A percentile compares a stretch with the other conserved stretches of the same genome.
These are phyloP conservation scores for Melanotaenia maccullochi DNA, from an alignment of 2,797 vertebrate species.

Conservation along the genomic window DNA sequence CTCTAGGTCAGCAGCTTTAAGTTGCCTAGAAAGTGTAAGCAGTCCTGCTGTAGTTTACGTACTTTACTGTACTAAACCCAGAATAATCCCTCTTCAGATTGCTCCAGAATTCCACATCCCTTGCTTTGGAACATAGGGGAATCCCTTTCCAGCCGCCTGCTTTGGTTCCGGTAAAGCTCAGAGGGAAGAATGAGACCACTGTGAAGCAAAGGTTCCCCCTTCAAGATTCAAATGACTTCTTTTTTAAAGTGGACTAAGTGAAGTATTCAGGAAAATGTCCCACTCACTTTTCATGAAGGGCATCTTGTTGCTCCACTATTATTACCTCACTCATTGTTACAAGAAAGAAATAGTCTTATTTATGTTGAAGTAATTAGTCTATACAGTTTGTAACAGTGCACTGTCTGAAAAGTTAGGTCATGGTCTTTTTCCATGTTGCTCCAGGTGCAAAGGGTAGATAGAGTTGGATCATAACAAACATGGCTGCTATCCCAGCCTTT, in stretches of 20 bases:
- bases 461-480: constrained; percentile 73
- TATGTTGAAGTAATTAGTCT: constrained; percentile 19
- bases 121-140: constrained; percentile 62
- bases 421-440: constrained; percentile 61
- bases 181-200: constrained; percentile 61
- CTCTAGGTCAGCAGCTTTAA: not conserved
- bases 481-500: constrained; percentile 76
- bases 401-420: constrained; percentile 27
- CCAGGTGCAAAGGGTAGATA: constrained; percentile 78
- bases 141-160: constrained; percentile 73
- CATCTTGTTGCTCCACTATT: not conserved
- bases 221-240: constrained; percentile 45
- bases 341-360: not conserved
- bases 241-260: constrained; percentile 40
- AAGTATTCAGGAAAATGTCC: constrained; percentile 11
- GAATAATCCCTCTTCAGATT: constrained; percentile 52
- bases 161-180: constrained; percentile 33
- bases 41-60: constrained; percentile 43
- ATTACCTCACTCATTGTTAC: constrained; percentile 1
- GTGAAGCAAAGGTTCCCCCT: constrained; percentile 47
- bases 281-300: constrained; percentile 7
- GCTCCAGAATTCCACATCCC: constrained; percentile 75
- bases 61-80: constrained; percentile 57
- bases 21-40: constrained; percentile 13
- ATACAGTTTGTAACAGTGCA: not conserved